These are phyloP conservation scores for Blastobasis adustella DNA, from an alignment of 2,888 invertebrate species.

Conservation along the genomic window DNA sequence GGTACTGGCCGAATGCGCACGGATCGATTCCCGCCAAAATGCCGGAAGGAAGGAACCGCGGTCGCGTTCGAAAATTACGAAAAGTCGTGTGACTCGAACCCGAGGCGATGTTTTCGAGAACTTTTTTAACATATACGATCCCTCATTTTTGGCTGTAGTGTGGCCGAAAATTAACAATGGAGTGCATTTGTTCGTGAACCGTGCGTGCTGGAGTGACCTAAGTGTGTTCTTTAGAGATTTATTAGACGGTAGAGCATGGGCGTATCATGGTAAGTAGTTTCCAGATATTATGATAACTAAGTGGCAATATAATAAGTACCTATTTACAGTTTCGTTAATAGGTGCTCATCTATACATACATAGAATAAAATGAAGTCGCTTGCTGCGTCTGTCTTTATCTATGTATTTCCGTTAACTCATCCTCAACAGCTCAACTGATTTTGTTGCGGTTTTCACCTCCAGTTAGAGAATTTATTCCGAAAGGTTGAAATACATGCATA, in stretches of 20 bases:
- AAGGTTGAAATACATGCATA: too few species aligned
- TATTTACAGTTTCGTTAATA: too few species aligned
- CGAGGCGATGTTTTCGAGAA: slow-evolving; percentile 51
- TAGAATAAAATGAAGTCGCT: too few species aligned
- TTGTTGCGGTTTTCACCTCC: too few species aligned
- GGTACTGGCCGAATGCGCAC: slow-evolving; percentile 20
- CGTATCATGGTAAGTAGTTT: slow-evolving; percentile 59
- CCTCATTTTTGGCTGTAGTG: slow-evolving; percentile 54
- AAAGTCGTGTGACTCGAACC: slow-evolving; percentile 12
- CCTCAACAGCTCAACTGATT: too few species aligned
- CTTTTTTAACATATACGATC: slow-evolving; percentile 59
- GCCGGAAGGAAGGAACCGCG: slow-evolving; percentile 29
- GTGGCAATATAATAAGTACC: too few species aligned
- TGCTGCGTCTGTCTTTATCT: too few species aligned
- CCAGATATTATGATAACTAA: too few species aligned
- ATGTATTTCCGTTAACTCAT: too few species aligned
- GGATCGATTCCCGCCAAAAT: slow-evolving; percentile 21
- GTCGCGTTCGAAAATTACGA: slow-evolving; percentile 9
- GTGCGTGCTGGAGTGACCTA: slow-evolving; percentile 58
- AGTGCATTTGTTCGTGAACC: slow-evolving; percentile 51
- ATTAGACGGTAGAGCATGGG: slow-evolving; percentile 62
- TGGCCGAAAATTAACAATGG: slow-evolving; percentile 62
- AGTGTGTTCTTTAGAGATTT: slow-evolving; percentile 56
- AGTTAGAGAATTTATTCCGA: too few species aligned
- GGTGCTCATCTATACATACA: too few species aligned